A percentile compares a stretch with the other conserved stretches of the same genome.
Evolutionary conservation across 2,797 vertebrate species (phyloP).

Genomic region (Gobio occitaniae): DNA sequence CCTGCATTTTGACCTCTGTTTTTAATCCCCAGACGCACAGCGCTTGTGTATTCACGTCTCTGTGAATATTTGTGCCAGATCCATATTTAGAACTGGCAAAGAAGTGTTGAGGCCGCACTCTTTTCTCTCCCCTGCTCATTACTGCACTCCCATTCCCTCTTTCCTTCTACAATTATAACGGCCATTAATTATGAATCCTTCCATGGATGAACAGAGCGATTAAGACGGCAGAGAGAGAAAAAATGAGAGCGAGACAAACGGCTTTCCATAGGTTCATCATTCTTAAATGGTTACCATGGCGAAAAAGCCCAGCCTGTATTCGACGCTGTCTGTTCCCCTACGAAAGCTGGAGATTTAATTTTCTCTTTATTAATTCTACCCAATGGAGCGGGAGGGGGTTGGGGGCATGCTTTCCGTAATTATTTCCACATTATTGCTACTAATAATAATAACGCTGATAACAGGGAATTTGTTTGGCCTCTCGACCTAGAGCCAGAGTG

Average conservation of each 20-base stretch:
- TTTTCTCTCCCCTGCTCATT: slow-evolving; percentile 31
- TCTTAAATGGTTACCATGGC: slow-evolving; percentile 49
- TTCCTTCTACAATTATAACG: slow-evolving; percentile 74
- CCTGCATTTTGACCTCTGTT: slow-evolving; percentile 12
- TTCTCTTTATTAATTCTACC: slow-evolving; percentile 70
- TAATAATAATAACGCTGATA: slow-evolving; percentile 71
- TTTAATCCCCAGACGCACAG: slow-evolving; percentile 16
- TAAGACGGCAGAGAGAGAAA: slow-evolving; percentile 46
- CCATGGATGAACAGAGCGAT: slow-evolving; percentile 67
- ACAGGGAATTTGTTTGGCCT: slow-evolving; percentile 68
- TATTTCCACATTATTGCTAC: slow-evolving; percentile 71
- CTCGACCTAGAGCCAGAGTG: slow-evolving; percentile 60
- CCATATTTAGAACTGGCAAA: slow-evolving; percentile 32
- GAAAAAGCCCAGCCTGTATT: slow-evolving; percentile 63
- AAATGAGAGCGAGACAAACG: slow-evolving; percentile 3
- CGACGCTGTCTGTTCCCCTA: slow-evolving; percentile 54
- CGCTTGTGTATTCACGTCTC: slow-evolving; percentile 35
- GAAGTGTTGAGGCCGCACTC: slow-evolving; percentile 17
- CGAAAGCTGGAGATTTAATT: slow-evolving; percentile 67
- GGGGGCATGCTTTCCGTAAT: slow-evolving; percentile 62
- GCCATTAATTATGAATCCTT: slow-evolving; percentile 80
- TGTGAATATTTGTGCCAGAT: slow-evolving; percentile 36
- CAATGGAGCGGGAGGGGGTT: slow-evolving; percentile 48
- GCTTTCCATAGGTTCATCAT: slow-evolving; percentile 38
- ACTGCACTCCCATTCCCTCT: slow-evolving; percentile 38